Percentiles rank a stretch among this genome's conserved stretches.
Evolutionary conservation across 2,888 invertebrate genomes (phyloP).

Genomic region (Lithophane ornitopus): DNA sequence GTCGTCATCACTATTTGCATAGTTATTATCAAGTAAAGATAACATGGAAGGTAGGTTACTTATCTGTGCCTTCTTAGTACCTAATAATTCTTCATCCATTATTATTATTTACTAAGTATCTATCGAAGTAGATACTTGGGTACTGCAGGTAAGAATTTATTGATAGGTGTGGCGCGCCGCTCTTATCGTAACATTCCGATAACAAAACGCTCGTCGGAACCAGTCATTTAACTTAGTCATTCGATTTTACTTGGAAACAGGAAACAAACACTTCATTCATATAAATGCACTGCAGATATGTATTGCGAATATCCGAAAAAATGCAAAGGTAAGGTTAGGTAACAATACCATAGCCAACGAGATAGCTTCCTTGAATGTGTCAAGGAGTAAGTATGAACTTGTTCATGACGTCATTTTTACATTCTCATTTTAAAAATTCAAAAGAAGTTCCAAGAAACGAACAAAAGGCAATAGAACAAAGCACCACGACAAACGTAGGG

Average conservation of each 20-base stretch:
- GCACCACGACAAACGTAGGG: slow-evolving; percentile 73
- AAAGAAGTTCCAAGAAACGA: slow-evolving; percentile 73
- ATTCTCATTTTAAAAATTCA: slow-evolving; percentile 59
- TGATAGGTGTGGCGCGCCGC: slow-evolving; percentile 62
- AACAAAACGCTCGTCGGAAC: slow-evolving; percentile 62
- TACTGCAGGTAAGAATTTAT: slow-evolving; percentile 51
- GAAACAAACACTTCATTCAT: slow-evolving; percentile 47
- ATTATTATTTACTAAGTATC: slow-evolving; percentile 37
- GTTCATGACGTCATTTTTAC: slow-evolving; percentile 59
- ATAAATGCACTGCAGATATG: not conserved
- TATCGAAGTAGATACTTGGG: not conserved
- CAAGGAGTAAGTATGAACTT: slow-evolving; percentile 25
- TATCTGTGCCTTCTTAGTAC: slow-evolving; percentile 22
- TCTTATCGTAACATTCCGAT: slow-evolving; percentile 65
- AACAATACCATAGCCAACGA: slow-evolving; percentile 15
- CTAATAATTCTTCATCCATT: slow-evolving; percentile 5
- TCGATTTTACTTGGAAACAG: slow-evolving; percentile 67
- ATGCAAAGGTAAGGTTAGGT: not conserved
- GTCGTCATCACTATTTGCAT: slow-evolving; percentile 9
- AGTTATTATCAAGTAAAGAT: slow-evolving; percentile 5
- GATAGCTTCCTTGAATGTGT: slow-evolving; percentile 17
- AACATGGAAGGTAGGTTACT: not conserved
- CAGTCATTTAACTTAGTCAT: slow-evolving; percentile 64
- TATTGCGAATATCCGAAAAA: slow-evolving; percentile 4
- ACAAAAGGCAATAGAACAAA: slow-evolving; percentile 86